Conservation (phyloP, 2,888 invertebrate species). For the Drosophila infuscata region DNA sequence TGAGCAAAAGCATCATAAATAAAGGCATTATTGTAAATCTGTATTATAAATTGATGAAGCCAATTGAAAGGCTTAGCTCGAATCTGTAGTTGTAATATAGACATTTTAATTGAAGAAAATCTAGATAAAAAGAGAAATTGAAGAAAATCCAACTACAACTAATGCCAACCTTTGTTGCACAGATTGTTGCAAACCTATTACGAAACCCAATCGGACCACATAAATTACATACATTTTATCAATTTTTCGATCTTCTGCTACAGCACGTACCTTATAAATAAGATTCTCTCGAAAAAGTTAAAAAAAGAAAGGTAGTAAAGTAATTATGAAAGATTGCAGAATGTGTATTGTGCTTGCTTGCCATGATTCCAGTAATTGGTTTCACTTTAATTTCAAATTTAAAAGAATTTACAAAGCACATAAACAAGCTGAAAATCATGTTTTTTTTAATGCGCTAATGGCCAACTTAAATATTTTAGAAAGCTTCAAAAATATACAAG, state of each 20-base stretch:
- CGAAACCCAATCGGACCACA: not conserved
- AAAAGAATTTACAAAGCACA: slow-evolving; percentile 4
- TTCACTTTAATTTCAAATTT: slow-evolving; percentile 16
- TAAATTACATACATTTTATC: not conserved
- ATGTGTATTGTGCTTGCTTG: not conserved
- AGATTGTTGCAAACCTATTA: not conserved
- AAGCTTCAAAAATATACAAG: slow-evolving; percentile 16
- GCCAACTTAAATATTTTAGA: slow-evolving; percentile 29
- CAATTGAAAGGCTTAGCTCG: not conserved
- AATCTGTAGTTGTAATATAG: not conserved
- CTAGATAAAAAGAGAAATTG: not conserved
- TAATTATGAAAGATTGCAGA: not conserved
- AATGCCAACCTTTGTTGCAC: not conserved
- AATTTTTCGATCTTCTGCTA: not conserved
- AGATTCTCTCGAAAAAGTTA: not conserved
- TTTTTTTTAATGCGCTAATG: slow-evolving; percentile 22
- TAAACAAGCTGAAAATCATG: not conserved
- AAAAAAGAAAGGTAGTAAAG: not conserved
- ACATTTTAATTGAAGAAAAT: not conserved
- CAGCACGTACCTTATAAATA: not conserved
- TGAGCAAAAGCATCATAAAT: not conserved
- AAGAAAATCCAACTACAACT: not conserved
- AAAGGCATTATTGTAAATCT: not conserved
- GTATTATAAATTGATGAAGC: not conserved
- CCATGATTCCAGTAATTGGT: not conserved